Base-by-base conservation (phyloP, 2,797 vertebrate species). In the Syngnathus acus region DNA sequence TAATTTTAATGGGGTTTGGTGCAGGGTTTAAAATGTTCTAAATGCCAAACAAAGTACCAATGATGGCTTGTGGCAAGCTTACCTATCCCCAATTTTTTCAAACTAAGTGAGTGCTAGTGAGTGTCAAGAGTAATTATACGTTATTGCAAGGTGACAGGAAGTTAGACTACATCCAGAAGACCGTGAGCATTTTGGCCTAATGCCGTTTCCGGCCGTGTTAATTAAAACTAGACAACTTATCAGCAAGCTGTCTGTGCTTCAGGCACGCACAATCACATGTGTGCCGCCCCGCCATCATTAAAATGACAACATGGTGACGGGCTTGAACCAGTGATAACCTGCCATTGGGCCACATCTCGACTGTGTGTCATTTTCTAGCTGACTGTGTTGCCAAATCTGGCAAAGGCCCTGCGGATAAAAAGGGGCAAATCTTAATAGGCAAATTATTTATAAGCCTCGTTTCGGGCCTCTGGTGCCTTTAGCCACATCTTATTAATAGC, bases 381-480 rank as follows among this genome's bases (percentile, higher is more conserved):
- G 73, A 76, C 65, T 60, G 60, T 60, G 68, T 72, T 72, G 45
- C 68, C 68, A 76, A 77, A 72, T 74, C 63, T 69, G 64, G 45
- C 70, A 0, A 68, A 42, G 62, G 47, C 66, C 63, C 73, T 6
- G 38, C 72, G 54, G 71, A 70, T 64, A 69, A 71, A 32, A 78
- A 75, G 67, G 57, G 67, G 45, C 26, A 62, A 65, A 67, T 71
- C 80, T 81, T 83, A 86, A 82, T 68, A 73, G 77, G 59, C 72
- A 82, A 81, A 82, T 76, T 74, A 81, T 84, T 84, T 78, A 77
- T 79, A 72, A 82, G 70, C 68, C 72, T 78, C 13, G 21, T 68
- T 79, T 78, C 67, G 72, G 74, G 78, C 77, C 73, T 72, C 73
- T 78, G 81, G 80, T 80, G 67, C 68, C 75, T 80, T 84, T 77